A percentile compares a stretch with the other conserved stretches of the same genome.
phyloP scores from a whole-genome alignment of 2,113 vertebrate species.

The Indicator indicator region DNA sequence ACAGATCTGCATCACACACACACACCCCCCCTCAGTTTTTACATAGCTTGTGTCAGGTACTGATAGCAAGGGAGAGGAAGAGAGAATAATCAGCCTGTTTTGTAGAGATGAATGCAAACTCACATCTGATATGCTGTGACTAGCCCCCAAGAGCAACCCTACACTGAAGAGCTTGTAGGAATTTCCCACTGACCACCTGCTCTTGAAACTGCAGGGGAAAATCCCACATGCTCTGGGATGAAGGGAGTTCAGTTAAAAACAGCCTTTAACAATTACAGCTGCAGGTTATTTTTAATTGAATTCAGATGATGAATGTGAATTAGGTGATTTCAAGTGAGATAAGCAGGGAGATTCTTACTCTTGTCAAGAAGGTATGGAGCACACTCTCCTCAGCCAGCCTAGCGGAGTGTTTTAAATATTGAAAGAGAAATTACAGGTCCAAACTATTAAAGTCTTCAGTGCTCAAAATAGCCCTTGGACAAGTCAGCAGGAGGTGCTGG shows the following conservation, averaged over 20 bases:
- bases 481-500: neutral
- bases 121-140: neutral
- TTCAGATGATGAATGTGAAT: conserved; percentile 60
- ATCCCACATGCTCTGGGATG: conserved; percentile 65
- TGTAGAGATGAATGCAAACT: neutral
- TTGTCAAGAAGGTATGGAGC: neutral
- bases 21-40: neutral
- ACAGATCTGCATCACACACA: neutral
- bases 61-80: neutral
- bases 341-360: conserved; percentile 21
- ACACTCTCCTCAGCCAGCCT: neutral
- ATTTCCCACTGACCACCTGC: conserved; percentile 77
- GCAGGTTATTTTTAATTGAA: conserved; percentile 76
- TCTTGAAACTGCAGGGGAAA: conserved; percentile 64
- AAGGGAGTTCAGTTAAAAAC: conserved; percentile 65
- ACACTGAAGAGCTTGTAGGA: conserved; percentile 42
- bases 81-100: neutral
- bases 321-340: conserved; percentile 47
- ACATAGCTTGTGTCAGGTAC: neutral
- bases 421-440: neutral
- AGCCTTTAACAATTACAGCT: conserved; percentile 69
- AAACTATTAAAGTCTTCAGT: neutral
- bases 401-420: neutral
- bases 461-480: neutral
- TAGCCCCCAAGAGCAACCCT: conserved; percentile 16